Percentiles rank a stretch among this genome's conserved stretches.
Conservation (phyloP, 2,888 invertebrate species). For the Linnaemya tessellans region DNA sequence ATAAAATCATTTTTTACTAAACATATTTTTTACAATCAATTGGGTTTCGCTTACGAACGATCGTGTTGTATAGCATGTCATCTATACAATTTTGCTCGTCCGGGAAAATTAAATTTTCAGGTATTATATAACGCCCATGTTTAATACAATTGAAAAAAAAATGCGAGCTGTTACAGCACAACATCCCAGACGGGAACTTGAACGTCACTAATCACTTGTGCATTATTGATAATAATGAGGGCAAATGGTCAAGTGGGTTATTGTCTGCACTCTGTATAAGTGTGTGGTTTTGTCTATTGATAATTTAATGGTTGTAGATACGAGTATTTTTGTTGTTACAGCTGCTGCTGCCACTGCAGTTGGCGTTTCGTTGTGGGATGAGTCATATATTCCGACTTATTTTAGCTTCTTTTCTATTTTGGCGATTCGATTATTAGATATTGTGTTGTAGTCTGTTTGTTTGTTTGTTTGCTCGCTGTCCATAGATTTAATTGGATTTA, state of each 20-base stretch:
- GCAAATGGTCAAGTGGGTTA: not conserved
- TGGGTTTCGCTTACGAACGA: no score
- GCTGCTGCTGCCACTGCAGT: not conserved
- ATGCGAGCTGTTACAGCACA: no score
- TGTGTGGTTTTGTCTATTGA: not conserved
- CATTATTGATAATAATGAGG: no score
- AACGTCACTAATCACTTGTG: no score
- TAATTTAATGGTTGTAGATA: not conserved
- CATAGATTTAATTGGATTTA: conserved; percentile 50
- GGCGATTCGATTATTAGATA: not conserved
- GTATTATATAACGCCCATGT: no score
- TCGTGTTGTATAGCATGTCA: no score
- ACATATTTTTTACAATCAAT: no score
- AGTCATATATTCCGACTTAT: conserved; percentile 32
- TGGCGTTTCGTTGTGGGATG: conserved; percentile 29
- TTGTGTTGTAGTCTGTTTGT: not conserved
- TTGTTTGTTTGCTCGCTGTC: conserved; percentile 25
- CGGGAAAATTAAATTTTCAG: no score
- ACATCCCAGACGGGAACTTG: no score
- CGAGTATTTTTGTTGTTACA: conserved; percentile 10
- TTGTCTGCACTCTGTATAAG: not conserved
- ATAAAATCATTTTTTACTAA: no score
- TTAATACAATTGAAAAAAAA: no score
- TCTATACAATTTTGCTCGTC: no score
- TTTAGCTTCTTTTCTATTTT: conserved; percentile 8